Conservation (phyloP, 2,888 invertebrate genomes). For the Eudemis profundana region DNA sequence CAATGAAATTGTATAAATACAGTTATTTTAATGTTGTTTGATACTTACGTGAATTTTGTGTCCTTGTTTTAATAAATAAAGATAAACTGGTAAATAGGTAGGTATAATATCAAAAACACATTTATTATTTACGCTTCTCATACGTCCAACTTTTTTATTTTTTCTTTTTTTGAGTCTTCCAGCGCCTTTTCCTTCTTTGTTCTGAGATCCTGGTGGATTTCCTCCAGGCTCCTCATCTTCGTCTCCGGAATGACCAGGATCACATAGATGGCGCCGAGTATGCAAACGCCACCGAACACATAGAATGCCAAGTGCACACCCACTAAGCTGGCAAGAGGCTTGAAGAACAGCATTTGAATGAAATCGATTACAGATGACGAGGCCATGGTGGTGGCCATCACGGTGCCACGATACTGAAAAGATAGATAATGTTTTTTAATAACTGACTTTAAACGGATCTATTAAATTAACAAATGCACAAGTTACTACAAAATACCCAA, state of each 20-base stretch:
- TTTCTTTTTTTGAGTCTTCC: conserved; percentile 38
- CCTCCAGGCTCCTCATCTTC: conserved; percentile 61
- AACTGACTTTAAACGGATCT: no score
- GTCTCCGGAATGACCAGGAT: conserved; percentile 68
- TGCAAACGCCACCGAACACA: conserved; percentile 65
- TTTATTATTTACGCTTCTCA: no score
- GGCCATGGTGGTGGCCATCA: conserved; percentile 69
- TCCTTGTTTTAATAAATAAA: no score
- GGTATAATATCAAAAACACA: no score
- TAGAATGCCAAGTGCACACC: conserved; percentile 69
- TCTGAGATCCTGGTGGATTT: conserved; percentile 66
- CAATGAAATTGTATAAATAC: no score
- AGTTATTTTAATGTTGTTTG: no score
- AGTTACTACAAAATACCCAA: no score
- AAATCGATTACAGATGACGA: conserved; percentile 62
- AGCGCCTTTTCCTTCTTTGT: conserved; percentile 63
- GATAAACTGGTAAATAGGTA: no score
- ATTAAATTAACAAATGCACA: no score
- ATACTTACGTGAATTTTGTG: no score
- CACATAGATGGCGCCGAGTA: conserved; percentile 61
- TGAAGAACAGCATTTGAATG: conserved; percentile 71
- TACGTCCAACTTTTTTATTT: conserved; percentile 15
- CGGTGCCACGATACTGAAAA: conserved; percentile 75
- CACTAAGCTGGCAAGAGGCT: conserved; percentile 62
- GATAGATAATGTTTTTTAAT: conserved; percentile 15